phyloP scores from a whole-genome alignment of 1,140 invertebrate species.

The Geopemphigus sp. region DNA sequence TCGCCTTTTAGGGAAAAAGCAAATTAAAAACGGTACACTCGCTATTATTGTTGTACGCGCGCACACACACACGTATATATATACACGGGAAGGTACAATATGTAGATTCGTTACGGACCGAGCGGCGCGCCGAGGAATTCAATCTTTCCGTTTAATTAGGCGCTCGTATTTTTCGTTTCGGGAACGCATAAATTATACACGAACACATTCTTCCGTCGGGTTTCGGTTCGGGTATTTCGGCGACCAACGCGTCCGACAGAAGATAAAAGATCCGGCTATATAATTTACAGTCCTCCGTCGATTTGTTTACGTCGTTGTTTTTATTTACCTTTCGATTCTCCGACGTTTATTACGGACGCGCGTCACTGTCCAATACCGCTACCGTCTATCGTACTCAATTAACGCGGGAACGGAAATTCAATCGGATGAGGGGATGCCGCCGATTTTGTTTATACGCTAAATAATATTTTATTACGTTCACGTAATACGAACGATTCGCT shows the following conservation, averaged over 20 bases:
- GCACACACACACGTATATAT: no score
- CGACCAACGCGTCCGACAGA: constrained; percentile 10
- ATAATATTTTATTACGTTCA: no score
- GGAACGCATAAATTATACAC: constrained; percentile 20
- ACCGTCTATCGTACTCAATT: no score
- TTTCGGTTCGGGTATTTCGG: constrained; percentile 33
- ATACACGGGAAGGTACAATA: not conserved
- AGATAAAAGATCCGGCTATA: no score
- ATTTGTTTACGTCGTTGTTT: not conserved
- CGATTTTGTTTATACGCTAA: no score
- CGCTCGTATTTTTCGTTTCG: constrained; percentile 22
- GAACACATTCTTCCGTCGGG: constrained; percentile 28
- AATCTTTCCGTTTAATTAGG: constrained; percentile 43
- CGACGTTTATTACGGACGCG: constrained; percentile 2
- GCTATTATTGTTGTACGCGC: no score
- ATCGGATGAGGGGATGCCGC: no score
- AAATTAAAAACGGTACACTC: constrained; percentile 22
- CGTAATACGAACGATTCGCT: no score
- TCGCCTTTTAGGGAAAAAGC: constrained; percentile 13
- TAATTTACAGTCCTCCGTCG: not conserved
- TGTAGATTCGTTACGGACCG: constrained; percentile 29
- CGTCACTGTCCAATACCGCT: no score
- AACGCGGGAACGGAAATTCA: no score
- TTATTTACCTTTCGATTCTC: not conserved
- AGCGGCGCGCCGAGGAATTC: constrained; percentile 4